These are phyloP conservation scores for Xylota sylvarum DNA, from an alignment of 2,888 invertebrate species.

Conservation along the genomic window DNA sequence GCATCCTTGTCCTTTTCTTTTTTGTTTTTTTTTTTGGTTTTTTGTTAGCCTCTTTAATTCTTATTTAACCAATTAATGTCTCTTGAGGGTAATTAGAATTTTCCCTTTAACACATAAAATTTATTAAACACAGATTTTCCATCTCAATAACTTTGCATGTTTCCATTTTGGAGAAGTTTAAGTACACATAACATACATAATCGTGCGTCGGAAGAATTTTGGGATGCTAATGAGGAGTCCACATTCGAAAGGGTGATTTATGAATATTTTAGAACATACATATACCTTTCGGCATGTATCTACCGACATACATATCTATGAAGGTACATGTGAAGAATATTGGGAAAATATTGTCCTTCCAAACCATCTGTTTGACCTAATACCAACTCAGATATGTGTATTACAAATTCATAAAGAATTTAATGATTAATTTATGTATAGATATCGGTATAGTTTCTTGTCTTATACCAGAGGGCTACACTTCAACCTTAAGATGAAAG, in stretches of 20 bases:
- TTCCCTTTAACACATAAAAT: neutral
- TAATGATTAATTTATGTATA: no score
- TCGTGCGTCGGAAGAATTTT: conserved; percentile 1
- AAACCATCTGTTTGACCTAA: no score
- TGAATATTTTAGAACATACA: neutral
- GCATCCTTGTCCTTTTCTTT: conserved; percentile 1
- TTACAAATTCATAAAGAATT: no score
- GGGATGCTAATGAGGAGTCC: neutral
- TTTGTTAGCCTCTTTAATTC: neutral
- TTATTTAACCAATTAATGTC: conserved; percentile 3
- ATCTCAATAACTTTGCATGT: neutral
- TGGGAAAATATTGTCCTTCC: neutral
- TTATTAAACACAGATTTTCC: conserved; percentile 16
- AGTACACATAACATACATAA: neutral
- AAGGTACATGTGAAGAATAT: neutral
- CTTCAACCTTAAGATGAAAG: no score
- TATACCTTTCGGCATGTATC: neutral
- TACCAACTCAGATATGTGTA: no score
- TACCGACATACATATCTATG: neutral
- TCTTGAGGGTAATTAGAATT: neutral
- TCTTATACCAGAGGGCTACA: no score
- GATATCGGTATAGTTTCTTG: no score
- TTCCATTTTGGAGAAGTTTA: neutral
- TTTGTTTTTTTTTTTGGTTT: neutral
- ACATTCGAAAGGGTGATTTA: neutral